A percentile compares a stretch with the other conserved stretches of the same genome.
These are phyloP conservation scores for Cryptocephalus primarius DNA, from an alignment of 2,888 invertebrate species.

Conservation along the genomic window DNA sequence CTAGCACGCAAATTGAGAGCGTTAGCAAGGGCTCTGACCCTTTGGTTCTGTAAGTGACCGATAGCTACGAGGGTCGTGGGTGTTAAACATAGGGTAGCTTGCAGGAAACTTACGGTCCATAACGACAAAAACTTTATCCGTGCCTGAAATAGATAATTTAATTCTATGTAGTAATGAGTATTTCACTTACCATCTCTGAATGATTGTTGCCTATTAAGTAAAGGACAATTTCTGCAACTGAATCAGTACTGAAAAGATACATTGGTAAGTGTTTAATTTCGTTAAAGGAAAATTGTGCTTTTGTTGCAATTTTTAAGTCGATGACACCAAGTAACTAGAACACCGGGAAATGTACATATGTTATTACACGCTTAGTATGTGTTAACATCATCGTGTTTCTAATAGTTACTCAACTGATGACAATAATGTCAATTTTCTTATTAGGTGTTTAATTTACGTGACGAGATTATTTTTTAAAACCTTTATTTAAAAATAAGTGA, in stretches of 20 bases:
- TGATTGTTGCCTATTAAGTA: no score
- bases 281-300: not conserved
- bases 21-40: constrained; percentile 6
- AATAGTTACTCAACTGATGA: no score
- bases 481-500: not conserved
- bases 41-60: constrained; percentile 7
- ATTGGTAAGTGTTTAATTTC: not conserved
- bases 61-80: constrained; percentile 7
- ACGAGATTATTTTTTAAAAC: not conserved
- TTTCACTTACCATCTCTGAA: no score
- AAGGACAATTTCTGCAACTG: no score
- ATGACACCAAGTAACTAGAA: not conserved
- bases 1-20: constrained; percentile 7
- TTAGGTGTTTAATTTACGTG: not conserved
- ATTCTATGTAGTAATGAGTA: no score
- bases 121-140: constrained; percentile 1
- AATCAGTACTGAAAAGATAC: no score
- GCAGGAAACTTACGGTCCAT: constrained; percentile 2
- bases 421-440: not conserved
- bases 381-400: not conserved
- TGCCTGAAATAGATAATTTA: constrained; percentile 4
- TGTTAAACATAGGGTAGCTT: constrained; percentile 4
- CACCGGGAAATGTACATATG: not conserved
- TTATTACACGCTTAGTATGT: not conserved
- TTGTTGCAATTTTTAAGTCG: not conserved